Evolutionary conservation across 2,888 invertebrate species (phyloP).

Genomic region (Heliconius hortense): DNA sequence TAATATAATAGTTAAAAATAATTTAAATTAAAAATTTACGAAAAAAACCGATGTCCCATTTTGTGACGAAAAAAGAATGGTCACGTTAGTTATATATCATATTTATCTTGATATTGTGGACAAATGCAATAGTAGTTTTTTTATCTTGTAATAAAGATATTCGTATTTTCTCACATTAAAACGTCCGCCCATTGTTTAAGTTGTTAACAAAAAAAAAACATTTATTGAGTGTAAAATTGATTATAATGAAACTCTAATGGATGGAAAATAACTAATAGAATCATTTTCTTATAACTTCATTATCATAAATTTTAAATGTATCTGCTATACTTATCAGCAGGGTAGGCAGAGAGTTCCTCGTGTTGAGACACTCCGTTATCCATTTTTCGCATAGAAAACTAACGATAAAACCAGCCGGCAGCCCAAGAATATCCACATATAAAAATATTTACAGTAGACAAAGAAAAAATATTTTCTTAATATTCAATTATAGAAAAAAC

Average conservation of each 20-base stretch:
- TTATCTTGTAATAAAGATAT: conserved; percentile 50
- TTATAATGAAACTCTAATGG: conserved; percentile 22
- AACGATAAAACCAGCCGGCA: too few relatives aligned
- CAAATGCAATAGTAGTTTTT: conserved; percentile 48
- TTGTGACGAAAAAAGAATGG: too few relatives aligned
- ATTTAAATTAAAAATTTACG: too few relatives aligned
- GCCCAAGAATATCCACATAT: too few relatives aligned
- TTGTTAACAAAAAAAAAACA: conserved; percentile 32
- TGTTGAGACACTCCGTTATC: too few relatives aligned
- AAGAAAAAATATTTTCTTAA: too few relatives aligned
- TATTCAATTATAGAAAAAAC: too few relatives aligned
- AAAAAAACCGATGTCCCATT: too few relatives aligned
- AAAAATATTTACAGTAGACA: too few relatives aligned
- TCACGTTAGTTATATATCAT: conserved; percentile 26
- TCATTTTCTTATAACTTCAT: background rate
- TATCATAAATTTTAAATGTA: background rate
- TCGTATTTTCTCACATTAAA: conserved; percentile 62
- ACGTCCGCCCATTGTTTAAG: conserved; percentile 69
- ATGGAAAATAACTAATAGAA: conserved; percentile 5
- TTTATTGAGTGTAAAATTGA: conserved; percentile 25
- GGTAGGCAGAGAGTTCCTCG: too few relatives aligned
- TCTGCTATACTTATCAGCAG: background rate
- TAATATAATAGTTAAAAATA: too few relatives aligned
- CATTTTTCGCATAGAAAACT: too few relatives aligned
- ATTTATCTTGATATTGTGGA: conserved; percentile 37